Base-by-base conservation (phyloP, 2,797 vertebrate genomes). In the Emys orbicularis region DNA sequence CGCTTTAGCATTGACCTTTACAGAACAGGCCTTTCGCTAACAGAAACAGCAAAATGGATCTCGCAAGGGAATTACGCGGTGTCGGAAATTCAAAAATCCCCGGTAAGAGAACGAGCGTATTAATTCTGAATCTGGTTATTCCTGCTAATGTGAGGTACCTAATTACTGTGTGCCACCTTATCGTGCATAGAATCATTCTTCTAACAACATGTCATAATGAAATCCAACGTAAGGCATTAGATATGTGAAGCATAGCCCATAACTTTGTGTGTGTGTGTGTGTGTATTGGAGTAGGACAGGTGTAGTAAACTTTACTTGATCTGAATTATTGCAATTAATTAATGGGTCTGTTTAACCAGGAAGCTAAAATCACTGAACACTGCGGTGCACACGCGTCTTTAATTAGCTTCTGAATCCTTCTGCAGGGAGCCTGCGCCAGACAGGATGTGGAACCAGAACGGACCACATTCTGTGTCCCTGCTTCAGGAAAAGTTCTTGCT, bases 31-130 rank as follows among this genome's bases (percentile, higher is more conserved):
- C 98, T 99, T 41, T 98, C 98, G 54, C 96, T 99, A 90, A 91
- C 96, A 1, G 98, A 98, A 56, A 97, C 98, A 6, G 98, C 98
- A n/a, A 98, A 98, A 44, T 99, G 99, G 99, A 98, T 99, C 87
- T 99, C 99, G 0, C 99, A 99, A 94, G 99, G 99, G 93, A 99
- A 99, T 97, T 99, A 99, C 0, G 99, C 99, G 0, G 99, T 99
- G 89, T 98, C 98, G 0, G 98, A 99, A 96, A 98, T 99, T 89
- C 98, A 98, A 44, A 99, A 99, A 98, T 99, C 99, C 41, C 98
- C 98, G 98, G 99, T 99, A 98, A 98, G 98, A 59, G 76, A 54
- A 25, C 34, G 0, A 3, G 13, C 11, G 4, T 92, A 85, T 47
- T 87, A 5, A 80, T 83, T 92, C 92, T 72, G 86, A 18, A 90